Conservation (phyloP, 2,797 vertebrate genomes). For the Capromys pilorides region DNA sequence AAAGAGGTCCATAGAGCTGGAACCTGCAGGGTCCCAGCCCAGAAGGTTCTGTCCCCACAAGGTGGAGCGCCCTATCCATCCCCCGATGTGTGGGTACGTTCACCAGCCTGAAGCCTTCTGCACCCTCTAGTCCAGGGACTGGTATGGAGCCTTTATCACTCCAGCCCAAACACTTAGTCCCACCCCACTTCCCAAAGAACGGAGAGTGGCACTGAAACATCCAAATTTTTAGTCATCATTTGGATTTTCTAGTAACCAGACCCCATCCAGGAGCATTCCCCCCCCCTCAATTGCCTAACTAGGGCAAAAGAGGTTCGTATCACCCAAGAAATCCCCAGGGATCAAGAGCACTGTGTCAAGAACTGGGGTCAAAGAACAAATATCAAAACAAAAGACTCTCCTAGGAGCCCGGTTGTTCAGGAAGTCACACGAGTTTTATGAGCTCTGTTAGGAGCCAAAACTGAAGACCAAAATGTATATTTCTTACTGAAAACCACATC, state of each 20-base stretch:
- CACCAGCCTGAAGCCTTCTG: background rate
- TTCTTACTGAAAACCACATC: background rate
- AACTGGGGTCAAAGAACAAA: background rate
- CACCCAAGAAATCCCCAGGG: background rate
- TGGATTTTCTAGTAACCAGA: background rate
- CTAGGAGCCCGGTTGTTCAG: background rate
- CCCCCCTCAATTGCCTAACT: too few species aligned
- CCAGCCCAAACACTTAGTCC: too few species aligned
- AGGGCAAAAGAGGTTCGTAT: background rate
- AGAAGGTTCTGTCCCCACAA: background rate
- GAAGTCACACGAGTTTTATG: background rate
- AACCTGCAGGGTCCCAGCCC: background rate
- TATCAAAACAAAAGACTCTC: background rate
- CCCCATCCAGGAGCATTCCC: background rate
- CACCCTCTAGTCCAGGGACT: background rate
- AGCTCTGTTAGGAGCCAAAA: background rate
- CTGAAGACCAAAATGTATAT: background rate
- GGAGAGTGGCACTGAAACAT: background rate
- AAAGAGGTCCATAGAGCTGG: background rate
- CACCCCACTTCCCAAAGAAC: background rate
- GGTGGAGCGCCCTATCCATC: accelerated
- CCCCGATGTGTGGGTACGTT: background rate
- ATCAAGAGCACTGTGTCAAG: background rate
- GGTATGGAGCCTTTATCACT: background rate
- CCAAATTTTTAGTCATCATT: background rate